Evolutionary conservation across 1,140 invertebrate species (phyloP), one percentile per base, ranked within the genome.

Genomic region (Nebria ingens): DNA sequence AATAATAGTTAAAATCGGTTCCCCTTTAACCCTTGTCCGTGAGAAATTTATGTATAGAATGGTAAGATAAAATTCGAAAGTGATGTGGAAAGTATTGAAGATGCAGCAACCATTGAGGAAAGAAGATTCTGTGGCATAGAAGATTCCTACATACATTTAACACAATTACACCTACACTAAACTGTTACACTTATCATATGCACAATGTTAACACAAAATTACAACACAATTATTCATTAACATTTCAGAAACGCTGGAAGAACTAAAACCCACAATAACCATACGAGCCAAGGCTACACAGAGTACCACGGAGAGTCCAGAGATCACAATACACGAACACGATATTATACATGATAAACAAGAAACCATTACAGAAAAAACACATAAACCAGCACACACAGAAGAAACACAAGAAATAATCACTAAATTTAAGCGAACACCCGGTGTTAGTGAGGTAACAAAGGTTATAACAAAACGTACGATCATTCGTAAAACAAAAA

Each of bases 361-460:
- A 62, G 58, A 64, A 60, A 56, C 63, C 59, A n/a, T n/a, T n/a
- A 60, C 52, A 60, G 53, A 58, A 49, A 62, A 58, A 57, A 56
- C 53, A 61, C 54, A 56, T 58, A 57, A 52, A 51, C 61, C 66
- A 63, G 71, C 68, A 51, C 70, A 72, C 54, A 59, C 68, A 52
- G 75, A 77, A 69, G 76, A 77, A 71, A 72, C 71, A 56, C 71
- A 77, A 67, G 76, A 78, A 71, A 77, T 77, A 21, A 64, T 78
- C 22, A 78, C 76, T 17, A 78, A 74, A 67, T 79, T 79, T 58
- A 68, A 74, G 61, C 67, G 70, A 62, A 60, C 65, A 21, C 68
- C 74, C n/a, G 74, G 69, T 52, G 64, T 67, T 23, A 60, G 61
- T n/a, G 73, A 76, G 68, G 71, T 71, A 11, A 72, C 68, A 58